A percentile compares a stretch with the other conserved stretches of the same genome.
These are phyloP conservation scores for Psittacula cyanocephala DNA, from an alignment of 2,113 vertebrate genomes.

Conservation along the genomic window DNA sequence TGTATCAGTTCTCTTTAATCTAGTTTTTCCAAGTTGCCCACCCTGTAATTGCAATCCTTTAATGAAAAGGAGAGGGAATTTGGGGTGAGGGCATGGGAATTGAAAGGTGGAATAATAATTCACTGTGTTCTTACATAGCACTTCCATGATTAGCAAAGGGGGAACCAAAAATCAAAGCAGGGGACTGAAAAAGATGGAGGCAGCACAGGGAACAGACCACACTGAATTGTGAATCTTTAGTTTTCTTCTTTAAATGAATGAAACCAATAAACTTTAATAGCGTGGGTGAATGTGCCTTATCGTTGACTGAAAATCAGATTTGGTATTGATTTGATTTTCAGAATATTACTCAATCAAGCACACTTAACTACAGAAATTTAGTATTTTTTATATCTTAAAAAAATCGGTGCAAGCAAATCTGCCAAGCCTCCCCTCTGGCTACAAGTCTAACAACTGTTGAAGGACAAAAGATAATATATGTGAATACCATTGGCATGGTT, in stretches of 20 bases:
- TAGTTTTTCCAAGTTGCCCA: not conserved
- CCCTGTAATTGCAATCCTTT: not conserved
- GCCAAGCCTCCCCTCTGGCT: constrained; percentile 64
- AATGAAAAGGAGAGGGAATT: not conserved
- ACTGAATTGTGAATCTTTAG: not conserved
- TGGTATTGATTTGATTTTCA: constrained; percentile 54
- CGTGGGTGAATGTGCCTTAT: constrained; percentile 26
- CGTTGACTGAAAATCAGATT: constrained; percentile 52
- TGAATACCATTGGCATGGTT: constrained; percentile 72
- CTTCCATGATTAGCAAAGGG: not conserved
- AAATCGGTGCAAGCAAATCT: constrained; percentile 44
- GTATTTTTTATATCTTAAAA: constrained; percentile 49
- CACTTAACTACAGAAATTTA: constrained; percentile 48
- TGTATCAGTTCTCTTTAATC: not conserved
- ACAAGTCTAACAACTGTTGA: constrained; percentile 78
- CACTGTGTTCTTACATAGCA: not conserved
- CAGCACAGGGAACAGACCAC: not conserved
- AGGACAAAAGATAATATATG: constrained; percentile 76
- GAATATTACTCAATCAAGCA: constrained; percentile 56
- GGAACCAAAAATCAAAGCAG: not conserved
- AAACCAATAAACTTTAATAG: constrained; percentile 55
- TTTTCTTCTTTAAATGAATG: constrained; percentile 31
- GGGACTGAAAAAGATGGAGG: not conserved
- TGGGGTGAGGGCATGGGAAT: not conserved
- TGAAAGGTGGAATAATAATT: not conserved